phyloP scores from a whole-genome alignment of 2,888 invertebrate genomes.

The Pristionchus fissidentatus region DNA sequence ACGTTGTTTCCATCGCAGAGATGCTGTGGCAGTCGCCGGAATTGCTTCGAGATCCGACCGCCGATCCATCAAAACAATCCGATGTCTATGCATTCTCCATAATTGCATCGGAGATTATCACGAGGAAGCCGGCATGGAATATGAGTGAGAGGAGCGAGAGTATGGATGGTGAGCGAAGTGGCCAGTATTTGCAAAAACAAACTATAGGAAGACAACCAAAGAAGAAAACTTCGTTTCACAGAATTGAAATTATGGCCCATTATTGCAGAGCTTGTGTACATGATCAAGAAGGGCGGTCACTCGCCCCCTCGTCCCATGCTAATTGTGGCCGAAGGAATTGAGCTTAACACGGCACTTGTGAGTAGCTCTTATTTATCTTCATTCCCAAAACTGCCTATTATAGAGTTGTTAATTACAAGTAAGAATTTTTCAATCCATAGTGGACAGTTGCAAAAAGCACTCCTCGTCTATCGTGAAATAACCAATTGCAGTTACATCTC shows the following conservation, averaged over 20 bases:
- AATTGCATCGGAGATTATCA: conserved; percentile 43
- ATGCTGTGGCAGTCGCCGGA: conserved; percentile 35
- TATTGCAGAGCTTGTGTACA: conserved; percentile 34
- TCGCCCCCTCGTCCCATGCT: conserved; percentile 11
- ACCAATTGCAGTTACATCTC: conserved; percentile 23
- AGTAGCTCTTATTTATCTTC: not conserved
- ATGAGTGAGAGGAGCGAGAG: not conserved
- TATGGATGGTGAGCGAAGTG: conserved; percentile 32
- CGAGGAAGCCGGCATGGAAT: conserved; percentile 1
- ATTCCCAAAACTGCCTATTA: not conserved
- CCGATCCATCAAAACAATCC: not conserved
- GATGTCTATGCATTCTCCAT: conserved; percentile 46
- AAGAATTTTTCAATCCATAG: not conserved
- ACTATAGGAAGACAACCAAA: not conserved
- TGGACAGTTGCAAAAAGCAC: too few relatives aligned
- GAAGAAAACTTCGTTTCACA: too few relatives aligned
- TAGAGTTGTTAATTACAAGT: not conserved
- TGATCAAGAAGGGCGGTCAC: conserved; percentile 40
- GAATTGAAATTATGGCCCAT: too few relatives aligned
- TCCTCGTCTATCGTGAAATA: not conserved
- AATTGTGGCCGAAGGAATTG: conserved; percentile 21
- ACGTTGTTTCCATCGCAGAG: too few relatives aligned
- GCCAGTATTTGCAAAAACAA: not conserved
- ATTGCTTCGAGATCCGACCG: conserved; percentile 4
- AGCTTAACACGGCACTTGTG: conserved; percentile 36